Conservation (phyloP, 2,797 vertebrate genomes). For the Florisuga fusca region DNA sequence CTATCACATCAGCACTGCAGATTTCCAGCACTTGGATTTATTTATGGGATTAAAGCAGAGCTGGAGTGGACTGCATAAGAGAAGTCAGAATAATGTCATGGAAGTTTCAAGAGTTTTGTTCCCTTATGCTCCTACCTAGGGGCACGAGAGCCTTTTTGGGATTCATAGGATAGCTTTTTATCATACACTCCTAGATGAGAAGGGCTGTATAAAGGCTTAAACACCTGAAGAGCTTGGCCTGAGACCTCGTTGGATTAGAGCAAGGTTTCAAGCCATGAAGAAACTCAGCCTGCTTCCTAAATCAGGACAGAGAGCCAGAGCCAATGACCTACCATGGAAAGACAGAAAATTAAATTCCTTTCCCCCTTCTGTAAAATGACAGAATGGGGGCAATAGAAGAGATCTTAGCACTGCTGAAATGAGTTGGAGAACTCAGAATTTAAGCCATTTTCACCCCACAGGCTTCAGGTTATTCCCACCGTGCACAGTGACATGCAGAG, state of each 20-base stretch:
- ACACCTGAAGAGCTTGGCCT: background rate
- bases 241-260: background rate
- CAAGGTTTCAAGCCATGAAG: background rate
- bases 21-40: conserved; percentile 67
- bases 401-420: background rate
- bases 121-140: background rate
- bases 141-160: background rate
- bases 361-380: background rate
- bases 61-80: conserved; percentile 3
- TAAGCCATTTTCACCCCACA: background rate
- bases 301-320: background rate
- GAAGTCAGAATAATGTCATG: conserved; percentile 42
- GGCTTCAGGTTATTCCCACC: background rate
- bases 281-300: background rate
- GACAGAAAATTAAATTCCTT: background rate
- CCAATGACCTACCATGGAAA: background rate
- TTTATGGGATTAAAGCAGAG: conserved; percentile 61
- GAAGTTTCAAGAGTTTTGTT: conserved; percentile 26
- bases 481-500: background rate
- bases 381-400: background rate
- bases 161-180: background rate
- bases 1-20: conserved; percentile 66
- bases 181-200: background rate
- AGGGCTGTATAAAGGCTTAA: background rate
- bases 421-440: background rate